Conservation (phyloP, 2,113 vertebrate species). For the Elachura formosa region DNA sequence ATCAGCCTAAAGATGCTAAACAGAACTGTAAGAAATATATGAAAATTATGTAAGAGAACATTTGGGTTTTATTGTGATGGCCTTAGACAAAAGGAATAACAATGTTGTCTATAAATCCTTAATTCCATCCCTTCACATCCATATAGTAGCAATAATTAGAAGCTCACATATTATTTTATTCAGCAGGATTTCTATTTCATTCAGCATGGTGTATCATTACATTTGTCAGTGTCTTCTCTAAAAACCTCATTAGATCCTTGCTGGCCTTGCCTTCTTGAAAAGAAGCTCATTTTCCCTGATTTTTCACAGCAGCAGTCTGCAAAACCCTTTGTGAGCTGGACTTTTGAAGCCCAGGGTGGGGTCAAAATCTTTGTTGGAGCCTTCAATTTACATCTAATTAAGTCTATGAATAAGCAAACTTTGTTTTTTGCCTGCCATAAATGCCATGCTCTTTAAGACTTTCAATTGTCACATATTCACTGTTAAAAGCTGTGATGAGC, state of each 20-base stretch:
- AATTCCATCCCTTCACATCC: background rate
- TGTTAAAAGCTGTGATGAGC: background rate
- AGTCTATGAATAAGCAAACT: background rate
- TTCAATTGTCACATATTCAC: background rate
- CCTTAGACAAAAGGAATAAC: background rate
- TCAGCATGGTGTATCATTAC: constrained; percentile 71
- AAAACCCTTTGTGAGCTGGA: constrained; percentile 83
- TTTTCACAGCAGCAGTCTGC: constrained; percentile 83
- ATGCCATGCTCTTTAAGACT: background rate
- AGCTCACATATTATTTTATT: background rate
- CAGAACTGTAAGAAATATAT: background rate
- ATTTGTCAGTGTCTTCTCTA: constrained; percentile 84
- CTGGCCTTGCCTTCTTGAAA: constrained; percentile 83
- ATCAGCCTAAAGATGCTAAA: background rate
- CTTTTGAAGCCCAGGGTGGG: constrained; percentile 82
- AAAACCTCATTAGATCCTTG: constrained; percentile 89
- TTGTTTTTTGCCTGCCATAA: background rate
- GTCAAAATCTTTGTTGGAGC: constrained; percentile 75
- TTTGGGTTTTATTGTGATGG: background rate
- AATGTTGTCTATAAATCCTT: background rate
- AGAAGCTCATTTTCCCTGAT: constrained; percentile 80
- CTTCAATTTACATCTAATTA: constrained; percentile 41
- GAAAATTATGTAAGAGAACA: background rate
- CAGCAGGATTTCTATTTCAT: background rate
- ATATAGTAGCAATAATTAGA: background rate